A percentile compares a stretch with the other conserved stretches of the same genome.
phyloP scores from a whole-genome alignment of 1,140 invertebrate genomes.

The Schlechtendalia chinensis region DNA sequence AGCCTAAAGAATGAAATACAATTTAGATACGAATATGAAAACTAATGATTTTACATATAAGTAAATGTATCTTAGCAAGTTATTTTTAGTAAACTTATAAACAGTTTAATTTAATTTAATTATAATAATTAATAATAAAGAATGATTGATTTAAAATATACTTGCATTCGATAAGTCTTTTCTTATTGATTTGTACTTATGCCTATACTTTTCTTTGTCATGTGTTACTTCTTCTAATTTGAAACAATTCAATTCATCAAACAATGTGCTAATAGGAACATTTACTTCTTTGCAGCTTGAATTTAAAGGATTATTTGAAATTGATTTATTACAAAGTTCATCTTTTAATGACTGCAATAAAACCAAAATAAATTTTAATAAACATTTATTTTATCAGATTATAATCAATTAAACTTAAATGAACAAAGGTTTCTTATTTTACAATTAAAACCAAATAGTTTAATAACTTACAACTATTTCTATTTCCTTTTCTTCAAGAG shows the following conservation, averaged over 20 bases:
- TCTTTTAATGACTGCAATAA: slow-evolving; percentile 28
- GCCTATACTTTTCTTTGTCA: slow-evolving; percentile 41
- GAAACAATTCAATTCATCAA: slow-evolving; percentile 36
- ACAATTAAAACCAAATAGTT: neutral
- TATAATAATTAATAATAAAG: neutral
- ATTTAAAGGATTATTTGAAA: slow-evolving; percentile 22
- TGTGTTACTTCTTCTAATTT: slow-evolving; percentile 42
- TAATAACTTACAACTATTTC: slow-evolving; percentile 26
- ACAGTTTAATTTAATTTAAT: too few species aligned
- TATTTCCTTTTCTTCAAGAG: neutral
- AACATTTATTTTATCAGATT: neutral
- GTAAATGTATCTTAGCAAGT: too few species aligned
- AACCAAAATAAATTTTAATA: neutral
- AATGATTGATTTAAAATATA: neutral
- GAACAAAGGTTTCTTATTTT: neutral
- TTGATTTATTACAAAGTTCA: slow-evolving; percentile 33
- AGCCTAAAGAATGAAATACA: neutral
- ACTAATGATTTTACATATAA: too few species aligned
- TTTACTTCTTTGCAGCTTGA: neutral
- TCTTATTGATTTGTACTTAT: slow-evolving; percentile 36
- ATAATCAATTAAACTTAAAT: neutral
- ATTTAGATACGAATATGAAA: too few species aligned
- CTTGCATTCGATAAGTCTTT: slow-evolving; percentile 37
- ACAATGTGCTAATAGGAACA: slow-evolving; percentile 20
- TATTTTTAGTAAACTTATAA: too few species aligned